These are phyloP conservation scores for Tragulus kanchil DNA, from an alignment of 2,113 vertebrate genomes.

Conservation along the genomic window DNA sequence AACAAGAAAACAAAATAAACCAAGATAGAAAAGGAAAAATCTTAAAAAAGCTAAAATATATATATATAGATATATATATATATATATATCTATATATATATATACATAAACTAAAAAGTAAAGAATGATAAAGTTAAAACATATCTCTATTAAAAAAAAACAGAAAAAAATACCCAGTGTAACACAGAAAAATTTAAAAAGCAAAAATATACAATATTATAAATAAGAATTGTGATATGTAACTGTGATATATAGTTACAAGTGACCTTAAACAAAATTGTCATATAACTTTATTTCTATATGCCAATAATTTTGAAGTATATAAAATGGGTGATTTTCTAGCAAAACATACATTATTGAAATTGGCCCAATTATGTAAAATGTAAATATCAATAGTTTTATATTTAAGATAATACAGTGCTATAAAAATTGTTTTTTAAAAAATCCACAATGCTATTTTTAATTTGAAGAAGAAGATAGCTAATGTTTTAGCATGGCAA, in stretches of 20 bases:
- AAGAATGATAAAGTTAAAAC: not conserved
- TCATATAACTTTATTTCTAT: not conserved
- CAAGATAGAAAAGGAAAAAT: not conserved
- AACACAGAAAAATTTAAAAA: not conserved
- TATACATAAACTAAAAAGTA: not conserved
- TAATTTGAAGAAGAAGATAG: not conserved
- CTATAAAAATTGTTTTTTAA: not conserved
- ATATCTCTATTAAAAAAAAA: not conserved
- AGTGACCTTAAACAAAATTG: conserved; percentile 9
- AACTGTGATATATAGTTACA: not conserved
- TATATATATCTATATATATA: not conserved
- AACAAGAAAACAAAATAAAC: not conserved
- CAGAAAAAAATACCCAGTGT: not conserved
- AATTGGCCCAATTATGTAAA: not conserved
- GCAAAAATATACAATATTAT: not conserved
- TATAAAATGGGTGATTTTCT: conserved; percentile 10
- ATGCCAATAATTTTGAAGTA: conserved; percentile 35
- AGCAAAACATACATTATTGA: not conserved
- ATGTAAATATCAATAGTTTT: not conserved
- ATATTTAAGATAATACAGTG: not conserved
- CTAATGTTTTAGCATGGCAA: not conserved
- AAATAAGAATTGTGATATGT: not conserved
- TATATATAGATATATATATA: no score
- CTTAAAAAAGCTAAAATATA: not conserved
- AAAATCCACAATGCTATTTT: not conserved